These are phyloP conservation scores for Agraylea sexmaculata DNA, from an alignment of 1,140 invertebrate species.

Conservation along the genomic window DNA sequence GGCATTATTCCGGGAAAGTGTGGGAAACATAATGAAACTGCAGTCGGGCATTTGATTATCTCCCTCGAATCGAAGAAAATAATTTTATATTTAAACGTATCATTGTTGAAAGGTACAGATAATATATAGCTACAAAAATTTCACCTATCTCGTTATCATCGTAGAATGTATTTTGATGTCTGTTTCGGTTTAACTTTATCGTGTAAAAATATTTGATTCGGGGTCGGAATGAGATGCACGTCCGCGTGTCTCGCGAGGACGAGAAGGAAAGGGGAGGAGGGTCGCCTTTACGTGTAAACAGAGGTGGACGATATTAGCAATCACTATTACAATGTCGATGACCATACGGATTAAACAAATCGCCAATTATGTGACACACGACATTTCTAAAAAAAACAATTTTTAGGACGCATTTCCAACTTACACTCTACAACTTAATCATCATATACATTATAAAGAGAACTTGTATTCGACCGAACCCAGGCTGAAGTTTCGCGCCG, in stretches of 20 bases:
- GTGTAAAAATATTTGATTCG: conserved; percentile 22
- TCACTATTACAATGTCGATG: conserved; percentile 21
- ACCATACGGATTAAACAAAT: no score
- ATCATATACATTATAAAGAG: no score
- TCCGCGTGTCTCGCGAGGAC: background rate
- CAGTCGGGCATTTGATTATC: conserved; percentile 19
- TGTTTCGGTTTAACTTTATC: conserved; percentile 19
- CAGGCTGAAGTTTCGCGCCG: conserved; percentile 3
- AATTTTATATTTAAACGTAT: conserved; percentile 22
- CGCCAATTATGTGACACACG: conserved; percentile 20
- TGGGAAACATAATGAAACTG: conserved; percentile 19
- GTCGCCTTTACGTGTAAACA: background rate
- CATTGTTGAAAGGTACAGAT: conserved; percentile 22
- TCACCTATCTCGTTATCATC: no score
- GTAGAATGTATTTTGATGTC: no score
- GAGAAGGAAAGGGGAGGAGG: background rate
- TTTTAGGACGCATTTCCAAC: no score
- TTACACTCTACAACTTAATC: no score
- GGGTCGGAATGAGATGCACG: conserved; percentile 21
- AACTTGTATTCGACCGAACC: background rate
- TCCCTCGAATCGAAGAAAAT: conserved; percentile 19
- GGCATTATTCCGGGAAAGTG: no score
- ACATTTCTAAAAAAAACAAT: conserved; percentile 21
- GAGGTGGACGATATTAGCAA: conserved; percentile 20
- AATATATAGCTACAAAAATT: conserved; percentile 23